Base-by-base conservation (phyloP, 2,888 invertebrate genomes). In the Timandra comae region DNA sequence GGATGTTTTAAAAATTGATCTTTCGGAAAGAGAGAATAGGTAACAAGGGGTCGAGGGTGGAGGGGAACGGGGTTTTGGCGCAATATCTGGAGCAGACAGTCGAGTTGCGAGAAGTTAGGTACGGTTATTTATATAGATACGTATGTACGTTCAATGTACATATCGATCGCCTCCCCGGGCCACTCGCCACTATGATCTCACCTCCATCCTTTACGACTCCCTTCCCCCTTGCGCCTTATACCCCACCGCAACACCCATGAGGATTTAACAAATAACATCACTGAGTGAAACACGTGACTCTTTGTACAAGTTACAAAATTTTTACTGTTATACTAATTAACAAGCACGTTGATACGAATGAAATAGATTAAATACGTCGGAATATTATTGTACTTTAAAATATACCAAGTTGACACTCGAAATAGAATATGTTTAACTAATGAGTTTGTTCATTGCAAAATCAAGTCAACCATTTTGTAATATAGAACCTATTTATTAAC, bases 161-260 rank as follows among this genome's bases (percentile, higher is more conserved):
- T 84, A 85, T 85, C 81, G 84, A 85, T 85, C 84, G 84, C 73
- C 79, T 78, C 79, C 79, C 82, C 80, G 66, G 73, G 80, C 78
- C 78, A 81, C 84, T 82, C 82, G 81, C 82, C 84, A 84, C 84
- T 85, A 82, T 84, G 82, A 84, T 81, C 81, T 82, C 84, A 85
- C 84, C 84, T 82, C 84, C 81, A 80, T 80, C 80, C 79, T 73
- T 75, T 74, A 75, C 76, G 71, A 66, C 71, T 66, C 67, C 65
- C 64, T 52, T 43, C 47, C 56, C 65, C 67, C 56, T 52, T 49
- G 56, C 57, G 51, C 64, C 62, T 59, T 52, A 45, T 55, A 42
- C 54, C 69, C 64, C 63, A 58, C 72, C 74, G 70, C 69, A 70
- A 67, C 66, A 67, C 75, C 70, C 71, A 63, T 62, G 64, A 72